Evolutionary conservation across 2,888 invertebrate genomes (phyloP).

Genomic region (Bimastos eiseni): DNA sequence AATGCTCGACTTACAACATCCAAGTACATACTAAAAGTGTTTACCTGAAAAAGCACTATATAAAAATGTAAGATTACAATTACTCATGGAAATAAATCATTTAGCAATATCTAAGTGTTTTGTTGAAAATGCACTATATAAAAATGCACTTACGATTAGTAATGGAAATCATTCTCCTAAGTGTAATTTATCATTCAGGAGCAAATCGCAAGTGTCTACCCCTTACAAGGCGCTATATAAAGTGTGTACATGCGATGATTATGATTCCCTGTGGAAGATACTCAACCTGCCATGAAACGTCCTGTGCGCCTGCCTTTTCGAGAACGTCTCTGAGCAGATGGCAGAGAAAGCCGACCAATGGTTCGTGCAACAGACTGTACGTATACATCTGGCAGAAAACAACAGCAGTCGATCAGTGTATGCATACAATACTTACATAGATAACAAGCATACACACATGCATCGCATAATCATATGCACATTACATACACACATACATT

Average conservation of each 20-base stretch:
- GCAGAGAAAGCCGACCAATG: conserved; percentile 73
- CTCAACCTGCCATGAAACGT: conserved; percentile 44
- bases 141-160: no score
- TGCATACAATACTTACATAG: not conserved
- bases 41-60: not conserved
- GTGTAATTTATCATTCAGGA: no score
- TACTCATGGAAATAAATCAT: not conserved
- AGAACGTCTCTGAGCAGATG: conserved; percentile 65
- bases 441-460: no score
- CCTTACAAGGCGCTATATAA: no score
- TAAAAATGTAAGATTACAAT: not conserved
- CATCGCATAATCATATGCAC: no score
- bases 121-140: no score
- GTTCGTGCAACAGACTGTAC: conserved; percentile 76
- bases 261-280: not conserved
- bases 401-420: not conserved
- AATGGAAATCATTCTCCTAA: no score
- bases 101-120: no score
- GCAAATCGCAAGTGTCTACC: no score
- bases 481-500: no score
- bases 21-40: not conserved
- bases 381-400: conserved; percentile 74
- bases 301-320: conserved; percentile 34
- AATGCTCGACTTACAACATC: not conserved
- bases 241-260: no score